Evolutionary conservation across 1,140 invertebrate genomes (phyloP), one percentile per base, ranked within the genome.

Genomic region (Teleopsis dalmanni): DNA sequence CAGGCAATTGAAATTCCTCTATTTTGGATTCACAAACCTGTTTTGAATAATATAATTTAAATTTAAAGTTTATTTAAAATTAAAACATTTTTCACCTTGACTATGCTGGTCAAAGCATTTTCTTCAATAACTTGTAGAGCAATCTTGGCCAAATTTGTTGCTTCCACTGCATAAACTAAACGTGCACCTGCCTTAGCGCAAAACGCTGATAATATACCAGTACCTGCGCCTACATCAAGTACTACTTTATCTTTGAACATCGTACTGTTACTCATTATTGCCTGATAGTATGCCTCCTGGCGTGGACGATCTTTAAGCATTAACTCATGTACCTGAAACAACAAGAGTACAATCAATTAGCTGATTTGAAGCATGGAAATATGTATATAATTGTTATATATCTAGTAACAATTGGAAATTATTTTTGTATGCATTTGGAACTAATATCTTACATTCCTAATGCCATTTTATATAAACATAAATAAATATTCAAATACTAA

Each of bases 181-280:
- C 81, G 80, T 35, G 94, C 94, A 25, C 95, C 95, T 47, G 92
- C 92, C 73, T 91, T 85, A 4, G 91, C 91, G 58, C 87, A 88
- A 75, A 95, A 95, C 78, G 98, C 85, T 16, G 93, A 96, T 9
- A 99, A 75, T 60, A 99, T 98, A 22, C 85, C 94, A 25, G 95
- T 98, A 2, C 96, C 96, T 72, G 93, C 95, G 13, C 96, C 96
- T 44, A 99, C 85, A 77, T 99, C 96, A 58, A 99, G 75, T 14
- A 96, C 86, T 31, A 81, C 73, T 76, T 92, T 94, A 40, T 81
- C 82, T 63, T 76, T 73, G 51, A 87, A 80, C 47, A 75, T 66
- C 2, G 65, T 55, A 53, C 69, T 72, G 56, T 95, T 95, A 33
- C 81, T 76, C 26, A 84, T 73, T 60, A 96, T 89, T 1, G 91